These are phyloP conservation scores for Ceyx erithaca DNA, from an alignment of 2,797 vertebrate genomes.

Conservation along the genomic window DNA sequence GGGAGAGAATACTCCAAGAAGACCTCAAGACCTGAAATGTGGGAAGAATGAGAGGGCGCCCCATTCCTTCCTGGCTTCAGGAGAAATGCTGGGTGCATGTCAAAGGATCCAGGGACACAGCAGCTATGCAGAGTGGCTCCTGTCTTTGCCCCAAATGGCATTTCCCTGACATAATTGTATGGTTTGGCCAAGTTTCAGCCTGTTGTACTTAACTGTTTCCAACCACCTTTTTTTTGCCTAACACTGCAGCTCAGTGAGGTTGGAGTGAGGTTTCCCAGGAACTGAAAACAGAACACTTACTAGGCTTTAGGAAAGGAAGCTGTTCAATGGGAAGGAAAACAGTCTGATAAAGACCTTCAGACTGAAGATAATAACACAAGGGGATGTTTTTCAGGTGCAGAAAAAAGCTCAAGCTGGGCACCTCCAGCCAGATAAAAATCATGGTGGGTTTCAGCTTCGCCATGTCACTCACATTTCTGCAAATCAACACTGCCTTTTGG, in stretches of 20 bases:
- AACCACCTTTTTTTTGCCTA: background rate
- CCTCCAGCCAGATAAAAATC: background rate
- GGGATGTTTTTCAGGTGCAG: accelerated
- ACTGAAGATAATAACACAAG: background rate
- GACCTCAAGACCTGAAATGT: background rate
- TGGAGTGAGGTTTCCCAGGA: background rate
- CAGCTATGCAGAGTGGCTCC: background rate
- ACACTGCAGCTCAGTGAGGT: background rate
- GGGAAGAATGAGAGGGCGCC: accelerated
- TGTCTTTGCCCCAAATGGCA: background rate
- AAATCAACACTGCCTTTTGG: background rate
- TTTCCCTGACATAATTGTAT: background rate
- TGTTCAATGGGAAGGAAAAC: background rate
- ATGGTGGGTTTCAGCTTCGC: background rate
- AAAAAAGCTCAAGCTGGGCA: background rate
- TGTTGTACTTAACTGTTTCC: background rate
- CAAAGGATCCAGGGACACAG: background rate
- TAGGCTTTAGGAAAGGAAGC: background rate
- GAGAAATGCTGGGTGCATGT: background rate
- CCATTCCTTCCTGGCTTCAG: background rate
- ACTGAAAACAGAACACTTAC: background rate
- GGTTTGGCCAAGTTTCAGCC: background rate
- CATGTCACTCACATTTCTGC: background rate
- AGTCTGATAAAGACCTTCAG: background rate
- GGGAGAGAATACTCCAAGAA: background rate